Conservation (phyloP, 2,797 vertebrate genomes). For the Bucorvus abyssinicus region DNA sequence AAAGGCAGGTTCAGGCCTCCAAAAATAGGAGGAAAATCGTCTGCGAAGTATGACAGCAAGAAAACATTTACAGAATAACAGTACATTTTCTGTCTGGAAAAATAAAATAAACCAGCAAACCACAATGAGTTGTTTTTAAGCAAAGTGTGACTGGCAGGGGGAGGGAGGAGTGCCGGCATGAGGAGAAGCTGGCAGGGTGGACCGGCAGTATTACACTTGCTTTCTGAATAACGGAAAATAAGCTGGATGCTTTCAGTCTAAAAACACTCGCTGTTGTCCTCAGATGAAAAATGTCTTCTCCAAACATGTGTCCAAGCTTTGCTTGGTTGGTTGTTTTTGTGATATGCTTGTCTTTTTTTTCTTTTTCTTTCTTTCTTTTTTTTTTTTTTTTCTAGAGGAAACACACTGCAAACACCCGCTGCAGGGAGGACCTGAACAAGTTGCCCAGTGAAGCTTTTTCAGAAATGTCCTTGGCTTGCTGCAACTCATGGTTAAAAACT, state of each 20-base stretch:
- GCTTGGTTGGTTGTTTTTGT: neutral
- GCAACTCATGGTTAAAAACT: neutral
- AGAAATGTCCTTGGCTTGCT: neutral
- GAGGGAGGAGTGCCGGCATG: neutral
- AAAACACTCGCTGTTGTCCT: slow-evolving; percentile 19
- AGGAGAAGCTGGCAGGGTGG: slow-evolving; percentile 20
- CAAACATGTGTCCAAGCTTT: neutral
- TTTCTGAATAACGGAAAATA: slow-evolving; percentile 45
- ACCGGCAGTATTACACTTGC: slow-evolving; percentile 47
- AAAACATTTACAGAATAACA: slow-evolving; percentile 84
- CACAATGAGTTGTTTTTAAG: slow-evolving; percentile 60
- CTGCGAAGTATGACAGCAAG: slow-evolving; percentile 85
- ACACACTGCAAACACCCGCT: neutral
- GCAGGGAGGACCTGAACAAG: neutral
- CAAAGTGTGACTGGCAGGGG: slow-evolving; percentile 7
- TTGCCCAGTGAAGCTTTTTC: neutral
- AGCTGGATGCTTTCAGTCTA: slow-evolving; percentile 2
- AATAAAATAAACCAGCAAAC: slow-evolving; percentile 67
- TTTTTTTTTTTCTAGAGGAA: neutral
- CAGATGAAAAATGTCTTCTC: slow-evolving; percentile 23
- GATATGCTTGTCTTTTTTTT: neutral
- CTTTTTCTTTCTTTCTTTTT: no score
- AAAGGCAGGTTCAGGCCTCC: slow-evolving; percentile 93
- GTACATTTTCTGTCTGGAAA: slow-evolving; percentile 77
- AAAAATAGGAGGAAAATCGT: slow-evolving; percentile 83